Evolutionary conservation across 2,797 vertebrate genomes (phyloP).

Genomic region (Monodelphis domestica): DNA sequence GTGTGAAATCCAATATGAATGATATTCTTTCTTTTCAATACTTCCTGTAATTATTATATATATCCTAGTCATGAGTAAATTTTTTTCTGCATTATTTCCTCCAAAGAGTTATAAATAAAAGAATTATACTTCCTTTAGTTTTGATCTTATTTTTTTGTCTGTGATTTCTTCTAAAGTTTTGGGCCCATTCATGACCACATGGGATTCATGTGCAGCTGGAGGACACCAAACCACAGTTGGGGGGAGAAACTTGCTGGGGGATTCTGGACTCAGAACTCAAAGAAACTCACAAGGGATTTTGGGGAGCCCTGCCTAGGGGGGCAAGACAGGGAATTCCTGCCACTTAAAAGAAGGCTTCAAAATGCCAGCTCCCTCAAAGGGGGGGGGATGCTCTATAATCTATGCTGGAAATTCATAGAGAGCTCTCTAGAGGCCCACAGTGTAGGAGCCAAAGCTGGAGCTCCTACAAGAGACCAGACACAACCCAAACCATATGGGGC

Average conservation of each 20-base stretch:
- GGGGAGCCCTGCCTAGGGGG: not conserved
- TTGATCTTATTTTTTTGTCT: conserved; percentile 32
- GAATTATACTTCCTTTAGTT: not conserved
- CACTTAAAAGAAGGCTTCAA: not conserved
- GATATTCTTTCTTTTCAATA: conserved; percentile 44
- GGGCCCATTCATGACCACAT: not conserved
- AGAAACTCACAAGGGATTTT: not conserved
- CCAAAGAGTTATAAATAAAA: not conserved
- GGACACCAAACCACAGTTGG: not conserved
- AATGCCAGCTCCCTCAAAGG: not conserved
- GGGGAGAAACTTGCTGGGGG: not conserved
- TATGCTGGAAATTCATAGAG: not conserved
- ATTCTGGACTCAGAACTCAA: not conserved
- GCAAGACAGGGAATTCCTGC: not conserved
- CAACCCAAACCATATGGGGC: not conserved
- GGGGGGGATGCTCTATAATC: not conserved
- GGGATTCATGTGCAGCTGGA: not conserved
- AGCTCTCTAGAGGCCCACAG: not conserved
- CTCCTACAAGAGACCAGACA: not conserved
- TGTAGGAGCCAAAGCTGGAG: not conserved
- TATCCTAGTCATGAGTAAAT: conserved; percentile 24
- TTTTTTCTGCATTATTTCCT: not conserved
- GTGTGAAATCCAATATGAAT: conserved; percentile 56
- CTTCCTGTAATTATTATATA: conserved; percentile 52
- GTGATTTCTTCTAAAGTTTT: conserved; percentile 41